Percentiles rank a stretch among this genome's conserved stretches.
These are phyloP conservation scores for Endotricha flammealis DNA, from an alignment of 2,888 invertebrate species.

Conservation along the genomic window DNA sequence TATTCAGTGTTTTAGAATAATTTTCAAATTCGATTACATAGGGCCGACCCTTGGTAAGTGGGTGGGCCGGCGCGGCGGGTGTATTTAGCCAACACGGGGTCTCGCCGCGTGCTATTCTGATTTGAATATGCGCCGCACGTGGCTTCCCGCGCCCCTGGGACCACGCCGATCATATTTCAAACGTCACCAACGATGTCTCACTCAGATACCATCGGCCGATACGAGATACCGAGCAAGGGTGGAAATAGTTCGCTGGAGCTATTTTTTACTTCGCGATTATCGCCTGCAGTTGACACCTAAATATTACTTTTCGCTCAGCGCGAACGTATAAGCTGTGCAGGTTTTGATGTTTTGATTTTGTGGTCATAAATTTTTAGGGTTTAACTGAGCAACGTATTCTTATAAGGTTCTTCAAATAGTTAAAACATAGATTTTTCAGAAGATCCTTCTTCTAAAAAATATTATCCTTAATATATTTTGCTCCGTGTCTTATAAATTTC, in stretches of 20 bases:
- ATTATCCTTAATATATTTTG: no score
- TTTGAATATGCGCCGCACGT: slow-evolving; percentile 78
- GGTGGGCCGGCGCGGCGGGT: slow-evolving; percentile 69
- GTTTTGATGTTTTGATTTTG: slow-evolving; percentile 13
- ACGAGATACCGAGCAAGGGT: slow-evolving; percentile 69
- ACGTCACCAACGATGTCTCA: slow-evolving; percentile 78
- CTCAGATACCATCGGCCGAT: slow-evolving; percentile 76
- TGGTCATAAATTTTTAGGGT: no score
- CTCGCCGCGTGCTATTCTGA: slow-evolving; percentile 73
- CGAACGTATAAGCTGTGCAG: slow-evolving; percentile 26
- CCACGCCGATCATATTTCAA: slow-evolving; percentile 77
- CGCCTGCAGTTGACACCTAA: slow-evolving; percentile 76
- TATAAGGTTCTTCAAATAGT: no score
- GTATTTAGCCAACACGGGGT: slow-evolving; percentile 79
- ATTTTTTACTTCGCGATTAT: slow-evolving; percentile 75
- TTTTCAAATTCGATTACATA: slow-evolving; percentile 80
- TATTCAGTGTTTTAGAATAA: slow-evolving; percentile 79
- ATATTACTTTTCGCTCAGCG: slow-evolving; percentile 68
- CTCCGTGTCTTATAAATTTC: no score
- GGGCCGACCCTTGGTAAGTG: slow-evolving; percentile 76
- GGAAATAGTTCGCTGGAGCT: slow-evolving; percentile 62
- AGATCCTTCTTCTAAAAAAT: no score
- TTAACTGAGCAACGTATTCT: no score
- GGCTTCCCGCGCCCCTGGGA: slow-evolving; percentile 66
- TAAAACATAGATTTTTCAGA: no score